Evolutionary conservation across 2,888 invertebrate species (phyloP).

Genomic region (Blastobasis adustella): DNA sequence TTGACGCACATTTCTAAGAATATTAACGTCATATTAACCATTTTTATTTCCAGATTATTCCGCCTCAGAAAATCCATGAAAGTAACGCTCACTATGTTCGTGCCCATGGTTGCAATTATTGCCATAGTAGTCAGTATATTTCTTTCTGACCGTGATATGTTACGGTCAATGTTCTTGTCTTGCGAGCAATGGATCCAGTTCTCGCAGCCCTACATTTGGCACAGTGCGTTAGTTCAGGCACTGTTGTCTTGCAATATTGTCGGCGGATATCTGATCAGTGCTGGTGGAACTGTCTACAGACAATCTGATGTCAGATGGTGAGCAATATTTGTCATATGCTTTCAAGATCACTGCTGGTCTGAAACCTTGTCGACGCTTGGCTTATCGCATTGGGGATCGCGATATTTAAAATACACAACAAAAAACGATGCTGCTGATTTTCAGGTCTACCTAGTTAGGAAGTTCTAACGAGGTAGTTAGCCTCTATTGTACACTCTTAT

Average conservation of each 20-base stretch:
- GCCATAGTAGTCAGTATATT: slow-evolving; percentile 51
- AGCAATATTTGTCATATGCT: slow-evolving; percentile 21
- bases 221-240: slow-evolving; percentile 77
- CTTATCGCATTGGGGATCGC: too few relatives aligned
- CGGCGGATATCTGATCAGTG: slow-evolving; percentile 78
- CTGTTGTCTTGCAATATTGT: slow-evolving; percentile 78
- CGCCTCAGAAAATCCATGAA: slow-evolving; percentile 67
- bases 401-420: too few relatives aligned
- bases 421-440: too few relatives aligned
- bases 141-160: slow-evolving; percentile 40
- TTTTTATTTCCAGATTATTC: slow-evolving; percentile 55
- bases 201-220: slow-evolving; percentile 69
- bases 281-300: slow-evolving; percentile 77
- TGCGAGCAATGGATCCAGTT: slow-evolving; percentile 55
- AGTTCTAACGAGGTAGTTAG: too few relatives aligned
- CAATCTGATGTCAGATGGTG: slow-evolving; percentile 80
- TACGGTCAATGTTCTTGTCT: slow-evolving; percentile 49
- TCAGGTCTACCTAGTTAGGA: too few relatives aligned
- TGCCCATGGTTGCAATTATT: slow-evolving; percentile 45
- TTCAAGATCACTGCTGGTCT: too few relatives aligned
- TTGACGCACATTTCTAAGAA: too few relatives aligned
- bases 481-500: too few relatives aligned
- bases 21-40: not conserved
- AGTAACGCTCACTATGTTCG: slow-evolving; percentile 50
- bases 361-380: too few relatives aligned